These are phyloP conservation scores for Drosophila merina DNA, from an alignment of 2,888 invertebrate genomes.

Conservation along the genomic window DNA sequence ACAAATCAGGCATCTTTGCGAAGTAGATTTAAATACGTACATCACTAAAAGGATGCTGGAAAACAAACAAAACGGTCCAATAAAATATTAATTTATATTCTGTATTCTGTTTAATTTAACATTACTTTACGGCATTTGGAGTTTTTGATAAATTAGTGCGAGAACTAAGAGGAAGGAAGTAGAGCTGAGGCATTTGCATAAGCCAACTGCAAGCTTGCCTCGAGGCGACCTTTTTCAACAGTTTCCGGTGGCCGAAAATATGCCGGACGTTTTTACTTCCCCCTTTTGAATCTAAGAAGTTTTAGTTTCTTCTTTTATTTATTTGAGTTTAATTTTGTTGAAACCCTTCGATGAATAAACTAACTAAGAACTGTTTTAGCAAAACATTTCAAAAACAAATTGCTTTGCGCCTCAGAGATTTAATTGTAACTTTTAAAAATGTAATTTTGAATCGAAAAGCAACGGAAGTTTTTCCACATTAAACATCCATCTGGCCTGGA, in stretches of 20 bases:
- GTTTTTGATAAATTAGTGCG: neutral
- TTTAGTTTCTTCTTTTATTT: too few relatives aligned
- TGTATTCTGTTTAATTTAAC: neutral
- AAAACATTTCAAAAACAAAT: neutral
- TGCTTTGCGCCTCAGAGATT: neutral
- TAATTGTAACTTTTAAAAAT: neutral
- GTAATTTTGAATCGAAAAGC: neutral
- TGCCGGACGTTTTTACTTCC: neutral
- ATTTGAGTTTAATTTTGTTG: neutral
- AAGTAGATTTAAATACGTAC: too few relatives aligned
- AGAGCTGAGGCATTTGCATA: slow-evolving; percentile 2
- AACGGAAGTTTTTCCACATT: slow-evolving; percentile 37
- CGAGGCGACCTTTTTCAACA: neutral
- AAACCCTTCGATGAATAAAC: neutral
- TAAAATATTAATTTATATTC: slow-evolving; percentile 1
- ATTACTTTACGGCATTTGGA: neutral
- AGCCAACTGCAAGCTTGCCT: neutral
- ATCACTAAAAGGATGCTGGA: neutral
- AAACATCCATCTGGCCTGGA: slow-evolving; percentile 7
- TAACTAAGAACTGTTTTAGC: neutral
- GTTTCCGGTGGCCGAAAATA: neutral
- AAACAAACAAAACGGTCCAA: neutral
- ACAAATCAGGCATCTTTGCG: neutral
- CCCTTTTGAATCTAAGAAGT: neutral
- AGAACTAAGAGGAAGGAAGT: neutral